Percentiles rank a stretch among this genome's conserved stretches.
phyloP scores from a whole-genome alignment of 2,888 invertebrate genomes.

The Synanthedon formicaeformis region DNA sequence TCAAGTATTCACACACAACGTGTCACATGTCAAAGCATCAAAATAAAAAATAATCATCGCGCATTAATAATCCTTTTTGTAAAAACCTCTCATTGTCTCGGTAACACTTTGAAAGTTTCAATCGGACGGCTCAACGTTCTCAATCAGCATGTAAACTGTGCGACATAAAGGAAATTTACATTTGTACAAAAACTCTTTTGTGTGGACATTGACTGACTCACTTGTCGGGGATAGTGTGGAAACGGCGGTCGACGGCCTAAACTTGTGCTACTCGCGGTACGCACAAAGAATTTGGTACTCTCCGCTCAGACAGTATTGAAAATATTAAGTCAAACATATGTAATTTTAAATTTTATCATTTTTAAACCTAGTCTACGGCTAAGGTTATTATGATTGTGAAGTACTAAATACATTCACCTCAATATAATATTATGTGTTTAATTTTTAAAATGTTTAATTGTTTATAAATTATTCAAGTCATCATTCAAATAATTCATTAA shows the following conservation, averaged over 20 bases:
- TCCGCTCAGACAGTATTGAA: no score
- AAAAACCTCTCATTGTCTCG: slow-evolving; percentile 21
- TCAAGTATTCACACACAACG: slow-evolving; percentile 1
- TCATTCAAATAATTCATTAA: no score
- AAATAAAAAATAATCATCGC: slow-evolving; percentile 19
- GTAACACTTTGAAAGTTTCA: slow-evolving; percentile 33
- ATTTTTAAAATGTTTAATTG: no score
- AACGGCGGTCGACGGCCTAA: slow-evolving; percentile 51
- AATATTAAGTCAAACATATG: no score
- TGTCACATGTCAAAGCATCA: slow-evolving; percentile 4
- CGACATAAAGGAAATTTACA: slow-evolving; percentile 31
- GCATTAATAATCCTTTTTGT: slow-evolving; percentile 34
- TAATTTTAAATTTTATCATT: no score
- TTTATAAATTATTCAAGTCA: no score
- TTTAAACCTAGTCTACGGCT: no score
- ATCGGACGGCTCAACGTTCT: slow-evolving; percentile 31
- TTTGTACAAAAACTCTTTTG: slow-evolving; percentile 46
- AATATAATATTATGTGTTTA: no score
- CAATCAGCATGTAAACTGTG: slow-evolving; percentile 58
- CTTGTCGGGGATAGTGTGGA: slow-evolving; percentile 32
- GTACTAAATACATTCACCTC: no score
- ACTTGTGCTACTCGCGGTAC: slow-evolving; percentile 22
- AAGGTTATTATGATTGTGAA: no score
- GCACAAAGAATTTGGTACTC: slow-evolving; percentile 6
- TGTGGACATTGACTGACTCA: slow-evolving; percentile 35